Percentiles rank a stretch among this genome's conserved stretches.
Evolutionary conservation across 2,113 vertebrate species (phyloP).

Genomic region (Dasyornis broadbenti): DNA sequence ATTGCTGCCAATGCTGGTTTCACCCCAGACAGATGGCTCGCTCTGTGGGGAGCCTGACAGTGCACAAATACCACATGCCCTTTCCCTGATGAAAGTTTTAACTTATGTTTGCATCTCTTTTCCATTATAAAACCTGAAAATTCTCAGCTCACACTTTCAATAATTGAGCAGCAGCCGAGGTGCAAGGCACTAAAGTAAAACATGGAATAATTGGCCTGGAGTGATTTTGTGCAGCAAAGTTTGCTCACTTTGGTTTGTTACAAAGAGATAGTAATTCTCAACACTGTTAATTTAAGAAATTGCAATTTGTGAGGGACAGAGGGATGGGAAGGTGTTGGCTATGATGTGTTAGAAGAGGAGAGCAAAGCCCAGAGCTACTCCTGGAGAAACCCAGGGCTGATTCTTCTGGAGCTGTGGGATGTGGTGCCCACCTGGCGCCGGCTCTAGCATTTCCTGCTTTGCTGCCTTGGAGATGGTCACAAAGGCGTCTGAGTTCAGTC

Average conservation of each 20-base stretch:
- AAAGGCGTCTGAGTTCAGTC: slow-evolving; percentile 32
- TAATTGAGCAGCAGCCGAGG: not conserved
- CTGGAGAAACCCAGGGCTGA: slow-evolving; percentile 27
- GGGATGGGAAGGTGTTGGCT: not conserved
- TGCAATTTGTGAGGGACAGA: not conserved
- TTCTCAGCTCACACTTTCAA: not conserved
- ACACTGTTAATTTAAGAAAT: not conserved
- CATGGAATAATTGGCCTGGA: not conserved
- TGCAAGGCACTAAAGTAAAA: not conserved
- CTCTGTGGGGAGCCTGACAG: not conserved
- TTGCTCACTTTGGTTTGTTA: not conserved
- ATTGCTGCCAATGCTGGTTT: not conserved
- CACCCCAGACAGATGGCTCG: slow-evolving; percentile 3
- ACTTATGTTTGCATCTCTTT: not conserved
- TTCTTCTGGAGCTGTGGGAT: not conserved
- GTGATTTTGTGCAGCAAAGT: not conserved
- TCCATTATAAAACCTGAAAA: not conserved
- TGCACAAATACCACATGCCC: not conserved
- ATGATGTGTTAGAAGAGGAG: not conserved
- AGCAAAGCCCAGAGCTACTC: slow-evolving; percentile 14
- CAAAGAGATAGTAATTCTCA: too few species aligned
- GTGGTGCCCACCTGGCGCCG: slow-evolving; percentile 34
- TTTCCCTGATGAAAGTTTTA: not conserved
- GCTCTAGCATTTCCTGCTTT: slow-evolving; percentile 39
- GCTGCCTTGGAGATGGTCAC: slow-evolving; percentile 7